Conservation (phyloP, 2,888 invertebrate genomes). For the Monopis laevigella region DNA sequence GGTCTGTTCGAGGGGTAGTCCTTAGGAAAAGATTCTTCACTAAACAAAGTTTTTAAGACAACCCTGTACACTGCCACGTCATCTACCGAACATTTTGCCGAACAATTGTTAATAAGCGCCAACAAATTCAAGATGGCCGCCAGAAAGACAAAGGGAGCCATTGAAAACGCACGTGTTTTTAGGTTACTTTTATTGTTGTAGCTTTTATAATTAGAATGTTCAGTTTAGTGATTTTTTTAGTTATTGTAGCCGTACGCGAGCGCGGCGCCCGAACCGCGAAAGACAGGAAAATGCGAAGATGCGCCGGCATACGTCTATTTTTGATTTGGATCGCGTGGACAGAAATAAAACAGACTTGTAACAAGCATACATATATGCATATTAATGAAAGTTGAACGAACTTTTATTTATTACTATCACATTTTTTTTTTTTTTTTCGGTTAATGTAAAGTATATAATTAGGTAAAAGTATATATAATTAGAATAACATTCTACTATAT, state of each 20-base stretch:
- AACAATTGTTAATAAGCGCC: constrained; percentile 20
- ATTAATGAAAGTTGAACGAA: constrained; percentile 3
- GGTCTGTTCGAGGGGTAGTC: constrained; percentile 92
- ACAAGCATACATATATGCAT: not conserved
- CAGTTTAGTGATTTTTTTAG: not conserved
- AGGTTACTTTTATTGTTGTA: not conserved
- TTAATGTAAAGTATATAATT: too few species aligned
- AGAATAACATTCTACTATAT: too few species aligned
- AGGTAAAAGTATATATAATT: too few species aligned
- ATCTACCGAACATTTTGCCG: constrained; percentile 72
- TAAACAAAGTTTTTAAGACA: constrained; percentile 88
- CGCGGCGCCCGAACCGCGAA: not conserved
- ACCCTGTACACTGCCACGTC: constrained; percentile 89
- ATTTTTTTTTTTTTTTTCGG: too few species aligned
- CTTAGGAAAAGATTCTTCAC: constrained; percentile 86
- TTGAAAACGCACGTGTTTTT: constrained; percentile 29
- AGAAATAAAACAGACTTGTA: too few species aligned
- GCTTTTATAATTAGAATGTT: not conserved
- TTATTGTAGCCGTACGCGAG: not conserved
- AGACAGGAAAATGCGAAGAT: constrained; percentile 1
- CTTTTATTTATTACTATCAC: not conserved
- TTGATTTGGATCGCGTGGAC: constrained; percentile 41
- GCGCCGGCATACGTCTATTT: constrained; percentile 44
- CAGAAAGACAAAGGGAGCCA: constrained; percentile 35
- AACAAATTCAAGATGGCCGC: constrained; percentile 48